Percentiles rank a stretch among this genome's conserved stretches.
phyloP scores from a whole-genome alignment of 2,888 invertebrate species.

The Crepidodera aurea region DNA sequence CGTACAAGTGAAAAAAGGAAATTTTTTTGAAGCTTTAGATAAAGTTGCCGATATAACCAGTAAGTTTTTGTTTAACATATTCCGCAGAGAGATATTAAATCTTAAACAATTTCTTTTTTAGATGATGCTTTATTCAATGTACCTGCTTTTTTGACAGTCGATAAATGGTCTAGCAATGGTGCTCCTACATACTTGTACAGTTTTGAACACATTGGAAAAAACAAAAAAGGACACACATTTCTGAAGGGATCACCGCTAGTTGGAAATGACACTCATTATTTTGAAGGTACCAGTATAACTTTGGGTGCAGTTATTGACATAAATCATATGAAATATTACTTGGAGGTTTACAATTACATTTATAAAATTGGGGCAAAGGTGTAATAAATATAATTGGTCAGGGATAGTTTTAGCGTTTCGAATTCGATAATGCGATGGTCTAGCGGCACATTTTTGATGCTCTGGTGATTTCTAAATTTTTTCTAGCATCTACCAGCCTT shows the following conservation, averaged over 20 bases:
- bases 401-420: too few relatives aligned
- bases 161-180: constrained; percentile 70
- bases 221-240: constrained; percentile 70
- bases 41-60: constrained; percentile 70
- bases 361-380: too few relatives aligned
- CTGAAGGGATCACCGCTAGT: constrained; percentile 73
- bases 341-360: too few relatives aligned
- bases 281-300: constrained; percentile 42
- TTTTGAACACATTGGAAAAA: constrained; percentile 75
- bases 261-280: constrained; percentile 54
- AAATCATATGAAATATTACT: too few relatives aligned
- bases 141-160: constrained; percentile 76
- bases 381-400: too few relatives aligned
- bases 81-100: too few relatives aligned
- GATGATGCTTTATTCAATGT: constrained; percentile 81
- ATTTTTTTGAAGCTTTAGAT: constrained; percentile 62
- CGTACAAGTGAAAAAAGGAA: constrained; percentile 50
- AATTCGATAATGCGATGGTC: too few relatives aligned
- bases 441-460: too few relatives aligned
- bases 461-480: too few relatives aligned
- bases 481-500: too few relatives aligned
- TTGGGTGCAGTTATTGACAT: too few relatives aligned
- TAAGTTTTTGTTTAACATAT: constrained; percentile 51
- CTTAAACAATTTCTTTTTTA: constrained; percentile 55
- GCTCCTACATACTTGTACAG: constrained; percentile 76